These are phyloP conservation scores for Microctenopoma steveboyesi DNA, from an alignment of 2,797 vertebrate genomes.

Conservation along the genomic window DNA sequence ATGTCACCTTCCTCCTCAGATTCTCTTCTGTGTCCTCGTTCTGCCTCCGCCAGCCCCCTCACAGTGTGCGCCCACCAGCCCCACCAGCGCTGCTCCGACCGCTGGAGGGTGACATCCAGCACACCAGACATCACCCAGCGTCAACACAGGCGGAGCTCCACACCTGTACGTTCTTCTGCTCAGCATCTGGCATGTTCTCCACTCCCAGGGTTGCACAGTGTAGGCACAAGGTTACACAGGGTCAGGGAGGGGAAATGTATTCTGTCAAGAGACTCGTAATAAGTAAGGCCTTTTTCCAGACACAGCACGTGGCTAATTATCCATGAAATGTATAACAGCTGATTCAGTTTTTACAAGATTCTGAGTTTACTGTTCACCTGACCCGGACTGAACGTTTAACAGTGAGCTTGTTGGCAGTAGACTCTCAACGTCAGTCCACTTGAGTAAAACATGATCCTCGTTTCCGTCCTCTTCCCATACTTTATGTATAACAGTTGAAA, in stretches of 20 bases:
- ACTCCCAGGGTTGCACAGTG: neutral
- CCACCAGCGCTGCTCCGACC: conserved; percentile 90
- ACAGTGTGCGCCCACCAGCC: conserved; percentile 87
- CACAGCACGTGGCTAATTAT: neutral
- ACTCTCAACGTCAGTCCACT: neutral
- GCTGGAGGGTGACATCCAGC: conserved; percentile 87
- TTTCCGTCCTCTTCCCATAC: neutral
- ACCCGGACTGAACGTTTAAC: neutral
- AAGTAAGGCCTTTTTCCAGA: neutral
- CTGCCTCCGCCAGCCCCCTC: conserved; percentile 93
- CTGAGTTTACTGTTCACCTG: neutral
- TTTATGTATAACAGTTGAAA: neutral
- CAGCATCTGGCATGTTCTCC: neutral
- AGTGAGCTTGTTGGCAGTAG: neutral
- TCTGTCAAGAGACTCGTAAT: neutral
- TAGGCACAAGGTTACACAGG: neutral
- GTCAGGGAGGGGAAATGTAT: neutral
- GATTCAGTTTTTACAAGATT: neutral
- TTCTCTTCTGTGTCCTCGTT: conserved; percentile 91
- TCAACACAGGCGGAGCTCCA: conserved; percentile 84
- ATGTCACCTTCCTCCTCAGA: conserved; percentile 65
- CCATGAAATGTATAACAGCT: conserved; percentile 9
- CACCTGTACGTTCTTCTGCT: conserved; percentile 82
- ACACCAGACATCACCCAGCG: conserved; percentile 88
- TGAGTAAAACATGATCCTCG: neutral